Base-by-base conservation (phyloP, 2,797 vertebrate genomes). In the Esox masquinongy region DNA sequence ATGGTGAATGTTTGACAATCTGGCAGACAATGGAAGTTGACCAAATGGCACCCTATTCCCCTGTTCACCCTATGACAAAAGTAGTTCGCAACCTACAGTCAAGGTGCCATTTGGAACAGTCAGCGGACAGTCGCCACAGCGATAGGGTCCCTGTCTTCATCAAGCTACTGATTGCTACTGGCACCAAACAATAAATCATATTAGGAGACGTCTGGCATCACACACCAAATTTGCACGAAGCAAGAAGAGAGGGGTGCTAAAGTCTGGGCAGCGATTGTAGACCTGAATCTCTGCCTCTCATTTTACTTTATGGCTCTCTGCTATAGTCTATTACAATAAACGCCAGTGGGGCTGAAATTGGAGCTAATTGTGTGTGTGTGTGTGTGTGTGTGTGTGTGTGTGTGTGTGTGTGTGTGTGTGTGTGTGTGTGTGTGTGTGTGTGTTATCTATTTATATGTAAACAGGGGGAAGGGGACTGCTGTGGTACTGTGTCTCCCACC, bases 401-500 rank as follows among this genome's bases (percentile, higher is more conserved):
- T 63, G 66, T 17, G 66, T 39, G 51, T 76, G 70, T 47, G 43
- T 47, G 43, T 47, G 43, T 47, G 43, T 47, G 43, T 47, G 70
- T 59, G 43, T 59, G 63, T 26, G 70, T 63, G 66, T 17, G 66
- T 76, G 70, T 47, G 43, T 47, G 43, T 47, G 43, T 47, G 43
- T 47, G 43, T 47, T 47, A 14, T 47, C 11, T 47, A 47, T 47
- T 47, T 47, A 11, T 3, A 47, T 47, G 12, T 47, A 47, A 47
- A 47, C 43, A 47, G 43, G 12, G 6, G 73, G 70, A 74, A 69
- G 43, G 49, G 49, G 74, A 69, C 73, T 14, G 79, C 63, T 79
- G 81, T 88, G 87, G 87, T 90, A 82, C 76, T 80, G 85, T 90
- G 87, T 86, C 84, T 88, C 72, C 61, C 69, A 73, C 82, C 75